phyloP scores from a whole-genome alignment of 2,888 invertebrate genomes.

The Lottia gigantea region DNA sequence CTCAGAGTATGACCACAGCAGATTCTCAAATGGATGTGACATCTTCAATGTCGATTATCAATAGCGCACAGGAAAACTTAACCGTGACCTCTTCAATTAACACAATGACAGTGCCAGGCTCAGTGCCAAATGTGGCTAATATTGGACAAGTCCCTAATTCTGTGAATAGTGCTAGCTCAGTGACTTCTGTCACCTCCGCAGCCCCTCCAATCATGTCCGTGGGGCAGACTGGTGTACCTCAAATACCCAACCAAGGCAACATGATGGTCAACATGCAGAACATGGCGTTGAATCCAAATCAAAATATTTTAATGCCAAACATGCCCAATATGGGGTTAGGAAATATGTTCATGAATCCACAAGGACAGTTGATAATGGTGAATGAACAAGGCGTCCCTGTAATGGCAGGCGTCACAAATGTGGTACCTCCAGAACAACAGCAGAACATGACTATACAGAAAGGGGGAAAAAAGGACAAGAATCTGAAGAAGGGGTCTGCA shows the following conservation, averaged over 20 bases:
- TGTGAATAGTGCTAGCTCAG: slow-evolving; percentile 3
- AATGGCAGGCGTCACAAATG: slow-evolving; percentile 21
- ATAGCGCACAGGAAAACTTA: not conserved
- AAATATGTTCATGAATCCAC: slow-evolving; percentile 34
- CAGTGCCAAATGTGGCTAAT: not conserved
- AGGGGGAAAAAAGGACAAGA: slow-evolving; percentile 1
- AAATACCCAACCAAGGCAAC: slow-evolving; percentile 27
- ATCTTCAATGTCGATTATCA: slow-evolving; percentile 22
- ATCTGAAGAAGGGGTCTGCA: not conserved
- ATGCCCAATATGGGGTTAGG: slow-evolving; percentile 23
- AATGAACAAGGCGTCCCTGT: slow-evolving; percentile 55
- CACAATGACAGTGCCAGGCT: not conserved
- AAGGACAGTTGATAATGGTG: slow-evolving; percentile 52
- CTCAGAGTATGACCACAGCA: slow-evolving; percentile 21
- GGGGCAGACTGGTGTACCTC: slow-evolving; percentile 30
- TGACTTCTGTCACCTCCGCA: slow-evolving; percentile 22
- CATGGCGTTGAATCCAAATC: slow-evolving; percentile 33
- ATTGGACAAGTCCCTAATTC: too few species aligned
- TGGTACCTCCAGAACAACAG: slow-evolving; percentile 7
- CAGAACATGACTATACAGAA: not conserved
- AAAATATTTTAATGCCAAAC: slow-evolving; percentile 20
- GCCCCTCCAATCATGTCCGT: slow-evolving; percentile 42
- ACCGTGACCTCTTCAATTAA: slow-evolving; percentile 28
- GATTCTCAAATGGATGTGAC: slow-evolving; percentile 28
- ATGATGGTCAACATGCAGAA: slow-evolving; percentile 42